A percentile compares a stretch with the other conserved stretches of the same genome.
phyloP scores from a whole-genome alignment of 2,888 invertebrate species.

The Galerucella calmariensis region DNA sequence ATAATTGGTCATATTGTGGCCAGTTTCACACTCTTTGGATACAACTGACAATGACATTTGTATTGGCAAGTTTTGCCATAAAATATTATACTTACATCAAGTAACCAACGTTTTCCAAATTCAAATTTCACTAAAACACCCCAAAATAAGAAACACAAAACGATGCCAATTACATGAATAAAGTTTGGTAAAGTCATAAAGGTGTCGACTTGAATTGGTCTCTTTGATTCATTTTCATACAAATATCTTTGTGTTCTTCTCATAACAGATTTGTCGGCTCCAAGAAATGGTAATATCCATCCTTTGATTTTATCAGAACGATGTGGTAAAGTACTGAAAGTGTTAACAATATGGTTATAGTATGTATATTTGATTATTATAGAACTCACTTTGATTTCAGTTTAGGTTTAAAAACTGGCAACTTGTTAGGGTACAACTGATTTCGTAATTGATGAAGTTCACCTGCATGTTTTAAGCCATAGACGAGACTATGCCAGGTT shows the following conservation, averaged over 20 bases:
- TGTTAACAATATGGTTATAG: background rate
- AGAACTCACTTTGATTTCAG: conserved; percentile 54
- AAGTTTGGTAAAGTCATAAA: conserved; percentile 71
- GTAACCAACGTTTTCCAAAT: conserved; percentile 73
- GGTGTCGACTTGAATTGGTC: conserved; percentile 83
- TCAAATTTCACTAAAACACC: conserved; percentile 63
- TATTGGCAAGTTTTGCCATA: too few species aligned
- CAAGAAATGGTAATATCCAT: conserved; percentile 73
- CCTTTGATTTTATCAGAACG: conserved; percentile 48
- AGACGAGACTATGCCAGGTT: conserved; percentile 90
- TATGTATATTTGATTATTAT: background rate
- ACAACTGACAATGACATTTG: too few species aligned
- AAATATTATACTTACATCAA: conserved; percentile 66
- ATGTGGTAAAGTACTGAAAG: conserved; percentile 49
- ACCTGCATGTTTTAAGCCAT: conserved; percentile 75
- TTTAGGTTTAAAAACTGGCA: conserved; percentile 72
- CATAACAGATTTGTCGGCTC: conserved; percentile 86
- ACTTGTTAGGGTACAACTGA: conserved; percentile 71
- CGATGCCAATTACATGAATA: conserved; percentile 65
- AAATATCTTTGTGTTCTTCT: conserved; percentile 83
- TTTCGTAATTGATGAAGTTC: conserved; percentile 76
- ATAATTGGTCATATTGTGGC: too few species aligned
- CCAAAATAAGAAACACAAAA: conserved; percentile 73
- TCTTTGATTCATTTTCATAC: conserved; percentile 73
- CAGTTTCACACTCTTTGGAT: too few species aligned